phyloP scores from a whole-genome alignment of 2,113 vertebrate genomes.

The Neodon shergylaensis region DNA sequence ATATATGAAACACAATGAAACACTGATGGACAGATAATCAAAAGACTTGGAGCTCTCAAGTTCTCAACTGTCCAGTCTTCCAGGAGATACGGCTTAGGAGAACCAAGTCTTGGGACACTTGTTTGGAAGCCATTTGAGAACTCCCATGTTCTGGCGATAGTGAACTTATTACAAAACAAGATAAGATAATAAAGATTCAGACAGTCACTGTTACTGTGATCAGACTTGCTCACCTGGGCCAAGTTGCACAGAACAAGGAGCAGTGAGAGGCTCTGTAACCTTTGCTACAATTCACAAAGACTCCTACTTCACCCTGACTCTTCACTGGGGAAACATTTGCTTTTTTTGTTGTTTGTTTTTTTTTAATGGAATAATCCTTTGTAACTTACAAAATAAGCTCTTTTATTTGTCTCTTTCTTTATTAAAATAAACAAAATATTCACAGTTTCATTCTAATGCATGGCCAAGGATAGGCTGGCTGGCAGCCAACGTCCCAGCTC shows the following conservation, averaged over 20 bases:
- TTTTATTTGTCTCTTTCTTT: slow-evolving; percentile 47
- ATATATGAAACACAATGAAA: neutral
- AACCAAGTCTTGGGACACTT: neutral
- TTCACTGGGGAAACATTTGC: slow-evolving; percentile 5
- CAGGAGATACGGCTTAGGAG: neutral
- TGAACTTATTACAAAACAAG: neutral
- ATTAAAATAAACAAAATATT: slow-evolving; percentile 52
- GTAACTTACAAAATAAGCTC: slow-evolving; percentile 50
- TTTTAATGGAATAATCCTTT: neutral
- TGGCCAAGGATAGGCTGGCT: neutral
- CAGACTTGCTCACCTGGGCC: neutral
- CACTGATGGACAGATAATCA: neutral
- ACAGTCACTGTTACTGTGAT: neutral
- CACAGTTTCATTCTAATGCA: neutral
- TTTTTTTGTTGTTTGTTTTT: neutral
- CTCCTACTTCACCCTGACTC: neutral
- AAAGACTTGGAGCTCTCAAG: neutral
- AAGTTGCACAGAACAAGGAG: neutral
- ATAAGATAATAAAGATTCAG: neutral
- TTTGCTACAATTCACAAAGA: neutral
- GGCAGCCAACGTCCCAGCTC: neutral
- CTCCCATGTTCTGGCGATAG: neutral
- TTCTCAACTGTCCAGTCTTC: neutral
- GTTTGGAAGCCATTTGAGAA: neutral
- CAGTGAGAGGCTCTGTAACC: neutral